phyloP scores from a whole-genome alignment of 2,888 invertebrate genomes.

The Cephalotes varians region DNA sequence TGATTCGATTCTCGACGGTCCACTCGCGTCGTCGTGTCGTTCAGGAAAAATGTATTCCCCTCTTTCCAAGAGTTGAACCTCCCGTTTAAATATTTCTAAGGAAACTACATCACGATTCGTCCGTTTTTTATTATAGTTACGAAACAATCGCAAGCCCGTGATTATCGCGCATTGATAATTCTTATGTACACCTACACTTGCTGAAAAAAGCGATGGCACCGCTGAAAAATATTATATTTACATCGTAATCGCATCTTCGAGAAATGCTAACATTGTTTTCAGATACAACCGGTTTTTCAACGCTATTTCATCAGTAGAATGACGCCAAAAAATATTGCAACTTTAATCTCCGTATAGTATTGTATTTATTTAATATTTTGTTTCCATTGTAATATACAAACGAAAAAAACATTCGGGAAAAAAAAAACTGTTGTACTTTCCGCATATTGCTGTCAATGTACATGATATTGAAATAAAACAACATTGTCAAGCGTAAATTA shows the following conservation, averaged over 20 bases:
- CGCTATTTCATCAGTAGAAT: conserved; percentile 16
- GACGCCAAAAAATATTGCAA: conserved; percentile 7
- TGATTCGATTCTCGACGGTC: conserved; percentile 37
- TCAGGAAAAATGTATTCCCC: conserved; percentile 30
- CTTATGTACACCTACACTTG: neutral
- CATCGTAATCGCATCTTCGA: conserved; percentile 7
- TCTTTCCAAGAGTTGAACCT: conserved; percentile 7
- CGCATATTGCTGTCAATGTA: neutral
- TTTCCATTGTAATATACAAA: conserved; percentile 4
- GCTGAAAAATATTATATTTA: conserved; percentile 6
- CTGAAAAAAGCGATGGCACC: neutral
- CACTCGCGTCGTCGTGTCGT: conserved; percentile 2
- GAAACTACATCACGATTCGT: neutral
- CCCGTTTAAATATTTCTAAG: neutral
- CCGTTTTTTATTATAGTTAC: neutral
- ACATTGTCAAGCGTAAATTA: neutral
- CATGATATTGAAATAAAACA: neutral
- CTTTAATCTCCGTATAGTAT: conserved; percentile 3
- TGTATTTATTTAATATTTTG: conserved; percentile 30
- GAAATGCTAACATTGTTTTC: no score
- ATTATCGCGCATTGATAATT: conserved; percentile 1
- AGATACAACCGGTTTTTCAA: conserved; percentile 10
- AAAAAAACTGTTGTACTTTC: neutral
- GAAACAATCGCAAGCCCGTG: neutral
- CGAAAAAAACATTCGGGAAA: neutral